Base-by-base conservation (phyloP, 2,797 vertebrate genomes). In the Chaetophractus vellerosus region DNA sequence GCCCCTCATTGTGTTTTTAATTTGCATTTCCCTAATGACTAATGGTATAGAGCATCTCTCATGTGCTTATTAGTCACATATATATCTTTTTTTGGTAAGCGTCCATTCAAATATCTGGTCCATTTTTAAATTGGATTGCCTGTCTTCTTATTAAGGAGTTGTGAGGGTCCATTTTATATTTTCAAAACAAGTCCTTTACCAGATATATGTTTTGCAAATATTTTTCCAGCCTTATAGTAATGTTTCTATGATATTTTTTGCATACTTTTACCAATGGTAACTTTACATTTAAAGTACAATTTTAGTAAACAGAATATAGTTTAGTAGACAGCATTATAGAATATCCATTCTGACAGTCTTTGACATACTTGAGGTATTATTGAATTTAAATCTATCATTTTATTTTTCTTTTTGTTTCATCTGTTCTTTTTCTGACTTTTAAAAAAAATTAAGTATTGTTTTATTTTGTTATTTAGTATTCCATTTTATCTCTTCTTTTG, bases 131-230 rank as follows among this genome's bases (percentile, higher is more conserved):
- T 71, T 24, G n/a, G 61, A 12, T 87, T 74, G 24, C 63, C 72
- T 72, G 23, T 71, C 48, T 69, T 66, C 50, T 92, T 95, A 59
- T 33, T 84, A 85, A 74, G 79, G 82, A 92, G 24, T 90, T 93
- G 7, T 11, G 57, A 66, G n/a, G 55, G 15, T 45, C 92, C 19
- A 69, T 69, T 93, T 38, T 61, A 36, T 81, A 80, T 84, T 90
- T 92, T 84, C 31, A 96, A 85, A 61, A 41, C 9, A 90, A 95
- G 18, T 50, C 28, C 50, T 88, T 81, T 50, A 83, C 75, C 36
- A 80, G 36, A 81, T 81, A 63, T 16, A 38, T 5, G 6, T 90
- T 74, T 92, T 55, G 26, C 11, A 90, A 64, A 74, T 59, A 19
- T 84, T 79, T 94, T 88, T 93, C 66, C 81, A 66, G 71, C 18